These are phyloP conservation scores for Verasper variegatus DNA, from an alignment of 2,113 vertebrate species.

Conservation along the genomic window DNA sequence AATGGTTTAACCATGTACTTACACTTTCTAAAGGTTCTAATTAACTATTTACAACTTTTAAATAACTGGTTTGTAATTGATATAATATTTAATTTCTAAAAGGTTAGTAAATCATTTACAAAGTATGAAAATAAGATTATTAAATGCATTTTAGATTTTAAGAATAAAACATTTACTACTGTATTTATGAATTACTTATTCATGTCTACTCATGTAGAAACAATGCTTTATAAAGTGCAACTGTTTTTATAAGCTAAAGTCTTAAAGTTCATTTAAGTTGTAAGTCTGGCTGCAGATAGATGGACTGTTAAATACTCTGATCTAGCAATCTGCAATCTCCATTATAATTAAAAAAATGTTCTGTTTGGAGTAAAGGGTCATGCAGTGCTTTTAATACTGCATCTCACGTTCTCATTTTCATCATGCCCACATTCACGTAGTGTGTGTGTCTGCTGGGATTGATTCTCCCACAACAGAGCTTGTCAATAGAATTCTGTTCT, in stretches of 20 bases:
- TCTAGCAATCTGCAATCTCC: neutral
- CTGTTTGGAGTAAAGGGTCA: conserved; percentile 15
- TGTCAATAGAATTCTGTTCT: conserved; percentile 12
- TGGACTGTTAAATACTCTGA: neutral
- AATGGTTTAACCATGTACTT: no score
- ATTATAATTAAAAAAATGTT: neutral
- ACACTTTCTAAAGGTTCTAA: no score
- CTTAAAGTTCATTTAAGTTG: neutral
- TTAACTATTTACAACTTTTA: no score
- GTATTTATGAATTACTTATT: no score
- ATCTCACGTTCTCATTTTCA: conserved; percentile 24
- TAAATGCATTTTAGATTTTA: no score
- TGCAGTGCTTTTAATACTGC: neutral
- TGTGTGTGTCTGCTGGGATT: conserved; percentile 35
- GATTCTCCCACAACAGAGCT: conserved; percentile 34
- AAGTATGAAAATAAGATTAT: no score
- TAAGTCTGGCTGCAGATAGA: neutral
- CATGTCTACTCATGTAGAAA: no score
- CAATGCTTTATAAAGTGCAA: no score
- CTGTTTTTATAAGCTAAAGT: neutral
- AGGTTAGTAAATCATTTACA: no score
- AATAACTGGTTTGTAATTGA: no score
- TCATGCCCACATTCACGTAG: conserved; percentile 4
- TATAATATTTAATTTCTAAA: no score
- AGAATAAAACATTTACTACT: no score